Evolutionary conservation across 1,140 invertebrate species (phyloP).

Genomic region (Marisa cornuarietis): DNA sequence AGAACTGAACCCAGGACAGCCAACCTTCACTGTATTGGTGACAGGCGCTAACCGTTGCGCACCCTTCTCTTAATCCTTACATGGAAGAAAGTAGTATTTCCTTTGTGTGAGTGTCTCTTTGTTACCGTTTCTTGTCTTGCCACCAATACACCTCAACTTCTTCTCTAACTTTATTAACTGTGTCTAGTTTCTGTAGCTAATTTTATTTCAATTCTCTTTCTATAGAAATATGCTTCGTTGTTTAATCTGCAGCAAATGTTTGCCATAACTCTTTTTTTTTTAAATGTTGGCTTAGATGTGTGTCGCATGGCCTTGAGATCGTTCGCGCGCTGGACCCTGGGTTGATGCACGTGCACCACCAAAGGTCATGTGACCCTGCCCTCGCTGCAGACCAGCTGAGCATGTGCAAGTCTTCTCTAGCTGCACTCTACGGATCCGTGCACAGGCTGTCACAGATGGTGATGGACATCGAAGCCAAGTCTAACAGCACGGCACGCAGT

Average conservation of each 20-base stretch:
- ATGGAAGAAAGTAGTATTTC: too few relatives aligned
- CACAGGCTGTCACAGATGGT: not conserved
- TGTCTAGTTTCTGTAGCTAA: too few relatives aligned
- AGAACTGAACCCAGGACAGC: too few relatives aligned
- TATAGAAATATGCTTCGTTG: too few relatives aligned
- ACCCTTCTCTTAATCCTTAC: too few relatives aligned
- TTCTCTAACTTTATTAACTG: too few relatives aligned
- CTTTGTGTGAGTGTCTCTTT: too few relatives aligned
- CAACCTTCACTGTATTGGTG: too few relatives aligned
- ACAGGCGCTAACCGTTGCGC: too few relatives aligned
- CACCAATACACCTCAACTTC: too few relatives aligned
- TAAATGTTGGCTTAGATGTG: constrained; percentile 23
- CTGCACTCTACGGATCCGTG: not conserved
- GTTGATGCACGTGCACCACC: constrained; percentile 89
- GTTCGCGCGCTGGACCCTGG: constrained; percentile 85
- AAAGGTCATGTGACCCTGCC: constrained; percentile 81
- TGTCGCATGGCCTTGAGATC: constrained; percentile 70
- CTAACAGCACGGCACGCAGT: not conserved
- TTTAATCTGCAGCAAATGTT: not conserved
- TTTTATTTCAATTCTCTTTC: too few relatives aligned
- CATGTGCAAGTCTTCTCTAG: constrained; percentile 75
- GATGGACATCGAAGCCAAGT: not conserved
- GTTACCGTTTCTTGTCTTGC: too few relatives aligned
- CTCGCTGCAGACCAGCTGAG: constrained; percentile 79
- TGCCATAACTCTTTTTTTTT: not conserved